phyloP scores from a whole-genome alignment of 2,113 vertebrate species.

The Eclectus roratus region DNA sequence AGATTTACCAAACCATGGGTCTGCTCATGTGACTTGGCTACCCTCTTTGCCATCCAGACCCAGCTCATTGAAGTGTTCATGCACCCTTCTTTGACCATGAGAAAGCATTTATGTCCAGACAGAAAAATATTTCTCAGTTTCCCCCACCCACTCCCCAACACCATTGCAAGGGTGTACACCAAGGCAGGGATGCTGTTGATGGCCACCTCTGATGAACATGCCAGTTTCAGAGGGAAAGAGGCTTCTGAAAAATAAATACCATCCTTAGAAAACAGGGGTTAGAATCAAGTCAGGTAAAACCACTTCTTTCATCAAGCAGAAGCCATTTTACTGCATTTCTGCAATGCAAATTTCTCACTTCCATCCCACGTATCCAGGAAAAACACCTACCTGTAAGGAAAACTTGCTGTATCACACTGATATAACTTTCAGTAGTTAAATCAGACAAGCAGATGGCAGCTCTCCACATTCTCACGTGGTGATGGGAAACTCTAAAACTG shows the following conservation, averaged over 20 bases:
- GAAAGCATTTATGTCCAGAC: background rate
- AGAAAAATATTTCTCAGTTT: background rate
- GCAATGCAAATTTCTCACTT: background rate
- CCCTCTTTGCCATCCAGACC: background rate
- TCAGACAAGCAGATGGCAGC: background rate
- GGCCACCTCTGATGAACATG: background rate
- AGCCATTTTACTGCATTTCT: background rate
- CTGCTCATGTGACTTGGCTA: background rate
- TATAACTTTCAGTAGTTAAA: background rate
- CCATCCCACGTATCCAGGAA: background rate
- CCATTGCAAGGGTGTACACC: background rate
- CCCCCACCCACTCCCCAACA: background rate
- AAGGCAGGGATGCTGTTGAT: background rate
- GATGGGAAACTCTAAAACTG: background rate
- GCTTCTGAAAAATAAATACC: background rate
- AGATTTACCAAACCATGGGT: background rate
- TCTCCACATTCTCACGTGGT: background rate
- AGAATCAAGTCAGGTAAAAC: background rate
- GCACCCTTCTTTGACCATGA: background rate
- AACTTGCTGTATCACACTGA: background rate
- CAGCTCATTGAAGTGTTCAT: background rate
- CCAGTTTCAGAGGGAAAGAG: background rate
- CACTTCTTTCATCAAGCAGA: background rate
- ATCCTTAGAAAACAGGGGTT: background rate
- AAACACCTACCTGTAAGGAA: background rate